Percentiles rank a stretch among this genome's conserved stretches.
Conservation (phyloP, 1,140 invertebrate genomes). For the Drosophila busckii region DNA sequence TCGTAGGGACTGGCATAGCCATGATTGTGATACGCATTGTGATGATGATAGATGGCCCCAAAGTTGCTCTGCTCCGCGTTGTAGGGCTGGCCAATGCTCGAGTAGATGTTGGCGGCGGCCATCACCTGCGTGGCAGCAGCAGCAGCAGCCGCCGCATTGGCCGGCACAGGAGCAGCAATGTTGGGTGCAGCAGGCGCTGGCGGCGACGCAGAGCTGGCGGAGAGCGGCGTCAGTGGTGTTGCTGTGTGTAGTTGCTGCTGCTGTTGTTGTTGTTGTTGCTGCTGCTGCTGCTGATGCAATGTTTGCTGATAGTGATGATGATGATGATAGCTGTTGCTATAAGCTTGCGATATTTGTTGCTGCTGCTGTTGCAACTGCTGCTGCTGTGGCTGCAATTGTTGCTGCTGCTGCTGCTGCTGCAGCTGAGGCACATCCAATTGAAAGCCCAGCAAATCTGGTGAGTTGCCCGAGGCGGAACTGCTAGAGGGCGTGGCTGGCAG, state of each 20-base stretch:
- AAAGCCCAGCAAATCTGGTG: constrained; percentile 55
- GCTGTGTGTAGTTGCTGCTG: constrained; percentile 26
- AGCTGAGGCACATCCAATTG: constrained; percentile 39
- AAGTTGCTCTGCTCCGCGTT: constrained; percentile 80
- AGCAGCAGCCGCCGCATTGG: constrained; percentile 3
- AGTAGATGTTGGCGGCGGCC: constrained; percentile 65
- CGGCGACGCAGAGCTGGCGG: constrained; percentile 26
- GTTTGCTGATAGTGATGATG: neutral
- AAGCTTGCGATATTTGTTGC: constrained; percentile 10
- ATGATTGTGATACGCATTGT: constrained; percentile 59
- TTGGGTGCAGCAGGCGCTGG: constrained; percentile 9
- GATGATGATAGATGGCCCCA: constrained; percentile 80
- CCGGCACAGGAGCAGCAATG: too few relatives aligned
- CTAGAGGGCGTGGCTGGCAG: constrained; percentile 54
- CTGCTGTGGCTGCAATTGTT: constrained; percentile 43
- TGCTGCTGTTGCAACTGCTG: constrained; percentile 22
- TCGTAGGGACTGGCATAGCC: constrained; percentile 72
- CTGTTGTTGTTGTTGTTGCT: constrained; percentile 22
- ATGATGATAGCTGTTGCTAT: constrained; percentile 11
- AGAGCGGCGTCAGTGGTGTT: constrained; percentile 49
- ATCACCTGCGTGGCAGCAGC: constrained; percentile 36
- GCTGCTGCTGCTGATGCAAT: constrained; percentile 35
- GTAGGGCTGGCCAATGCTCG: constrained; percentile 79
- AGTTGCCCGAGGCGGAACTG: constrained; percentile 65
- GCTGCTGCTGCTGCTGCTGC: constrained; percentile 48